Conservation (phyloP, 2,797 vertebrate genomes). For the Eulemur albifrons region DNA sequence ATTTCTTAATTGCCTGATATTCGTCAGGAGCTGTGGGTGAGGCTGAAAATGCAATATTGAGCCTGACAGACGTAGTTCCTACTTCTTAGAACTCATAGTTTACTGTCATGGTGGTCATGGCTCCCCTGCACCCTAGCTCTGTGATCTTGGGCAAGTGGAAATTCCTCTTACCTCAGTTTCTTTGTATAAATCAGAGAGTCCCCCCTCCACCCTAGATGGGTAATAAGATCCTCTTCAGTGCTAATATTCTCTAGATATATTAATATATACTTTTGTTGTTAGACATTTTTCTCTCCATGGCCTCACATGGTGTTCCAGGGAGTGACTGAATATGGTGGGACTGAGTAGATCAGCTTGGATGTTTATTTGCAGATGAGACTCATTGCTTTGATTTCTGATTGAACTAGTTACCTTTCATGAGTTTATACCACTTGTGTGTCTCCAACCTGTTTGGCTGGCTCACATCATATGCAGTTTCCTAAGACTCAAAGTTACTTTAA, state of each 20-base stretch:
- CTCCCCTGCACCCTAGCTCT: not conserved
- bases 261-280: not conserved
- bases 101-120: rapidly evolving
- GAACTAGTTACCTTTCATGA: not conserved
- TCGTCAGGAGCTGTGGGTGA: not conserved
- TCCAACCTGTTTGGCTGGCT: not conserved
- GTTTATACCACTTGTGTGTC: not conserved
- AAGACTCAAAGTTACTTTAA: not conserved
- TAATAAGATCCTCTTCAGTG: not conserved
- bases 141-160: not conserved
- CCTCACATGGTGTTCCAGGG: not conserved
- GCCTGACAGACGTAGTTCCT: not conserved
- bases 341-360: not conserved
- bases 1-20: not conserved
- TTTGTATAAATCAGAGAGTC: not conserved
- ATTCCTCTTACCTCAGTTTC: not conserved
- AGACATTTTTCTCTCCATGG: not conserved
- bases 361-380: not conserved
- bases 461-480: not conserved
- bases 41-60: not conserved
- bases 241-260: not conserved
- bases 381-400: not conserved
- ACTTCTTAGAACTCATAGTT: not conserved
- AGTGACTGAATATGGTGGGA: not conserved
- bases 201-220: not conserved